Evolutionary conservation across 2,888 invertebrate species (phyloP).

Genomic region (Frankliniella fusca): DNA sequence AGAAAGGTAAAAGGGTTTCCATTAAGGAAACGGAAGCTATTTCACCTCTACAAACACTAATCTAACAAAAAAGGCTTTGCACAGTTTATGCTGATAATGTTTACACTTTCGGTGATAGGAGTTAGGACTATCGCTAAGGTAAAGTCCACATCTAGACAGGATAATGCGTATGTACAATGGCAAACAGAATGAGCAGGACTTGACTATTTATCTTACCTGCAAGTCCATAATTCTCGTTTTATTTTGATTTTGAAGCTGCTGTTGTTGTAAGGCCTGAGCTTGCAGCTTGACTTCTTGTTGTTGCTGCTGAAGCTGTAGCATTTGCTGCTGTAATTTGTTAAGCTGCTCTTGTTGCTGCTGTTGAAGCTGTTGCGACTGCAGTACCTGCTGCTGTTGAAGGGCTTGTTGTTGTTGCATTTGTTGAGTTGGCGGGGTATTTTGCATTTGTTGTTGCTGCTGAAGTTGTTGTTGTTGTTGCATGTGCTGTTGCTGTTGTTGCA

Average conservation of each 20-base stretch:
- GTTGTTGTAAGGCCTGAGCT: constrained; percentile 28
- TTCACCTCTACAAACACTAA: not conserved
- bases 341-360: constrained; percentile 30
- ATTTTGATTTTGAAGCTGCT: constrained; percentile 20
- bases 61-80: not conserved
- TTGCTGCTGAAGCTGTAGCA: constrained; percentile 31
- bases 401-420: constrained; percentile 32
- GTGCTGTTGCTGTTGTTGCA: constrained; percentile 28
- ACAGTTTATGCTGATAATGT: not conserved
- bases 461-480: constrained; percentile 32
- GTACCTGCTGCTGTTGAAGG: constrained; percentile 30
- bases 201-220: not conserved
- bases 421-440: not conserved
- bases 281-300: constrained; percentile 15
- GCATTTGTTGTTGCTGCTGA: constrained; percentile 27
- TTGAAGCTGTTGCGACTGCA: constrained; percentile 21
- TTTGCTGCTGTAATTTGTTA: constrained; percentile 29
- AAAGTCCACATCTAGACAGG: too few species aligned
- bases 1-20: not conserved
- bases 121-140: too few species aligned
- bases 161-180: too few species aligned
- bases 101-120: not conserved
- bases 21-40: not conserved
- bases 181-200: too few species aligned
- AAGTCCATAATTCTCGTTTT: not conserved